Percentiles rank a stretch among this genome's conserved stretches.
phyloP scores from a whole-genome alignment of 2,888 invertebrate genomes.

The Exephanes ischioxanthus region DNA sequence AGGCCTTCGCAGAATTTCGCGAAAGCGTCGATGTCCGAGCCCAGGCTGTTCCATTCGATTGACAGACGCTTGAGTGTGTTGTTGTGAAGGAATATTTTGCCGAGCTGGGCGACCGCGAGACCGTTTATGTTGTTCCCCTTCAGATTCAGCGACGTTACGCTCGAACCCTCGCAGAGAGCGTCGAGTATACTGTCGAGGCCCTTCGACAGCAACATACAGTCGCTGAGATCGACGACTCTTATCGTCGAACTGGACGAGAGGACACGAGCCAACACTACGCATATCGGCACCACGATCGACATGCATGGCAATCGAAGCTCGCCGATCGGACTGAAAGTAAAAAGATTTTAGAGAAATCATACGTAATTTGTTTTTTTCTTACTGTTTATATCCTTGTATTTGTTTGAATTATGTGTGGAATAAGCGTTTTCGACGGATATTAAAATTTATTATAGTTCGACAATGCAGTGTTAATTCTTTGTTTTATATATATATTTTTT shows the following conservation, averaged over 20 bases:
- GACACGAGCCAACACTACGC: conserved; percentile 82
- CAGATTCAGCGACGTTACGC: conserved; percentile 80
- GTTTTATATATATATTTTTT: too few relatives aligned
- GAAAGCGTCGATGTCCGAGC: conserved; percentile 79
- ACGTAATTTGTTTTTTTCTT: background rate
- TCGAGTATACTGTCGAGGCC: conserved; percentile 80
- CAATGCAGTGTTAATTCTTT: background rate
- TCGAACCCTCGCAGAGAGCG: conserved; percentile 80
- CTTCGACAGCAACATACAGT: conserved; percentile 83
- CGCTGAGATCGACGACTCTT: conserved; percentile 80
- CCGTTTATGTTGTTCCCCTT: conserved; percentile 83
- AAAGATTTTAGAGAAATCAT: conserved; percentile 3
- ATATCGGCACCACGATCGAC: conserved; percentile 79
- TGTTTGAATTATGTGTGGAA: background rate
- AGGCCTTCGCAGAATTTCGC: conserved; percentile 81
- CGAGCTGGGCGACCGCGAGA: conserved; percentile 78
- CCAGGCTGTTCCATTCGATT: conserved; percentile 84
- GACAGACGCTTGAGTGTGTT: conserved; percentile 78
- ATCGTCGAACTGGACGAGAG: conserved; percentile 81
- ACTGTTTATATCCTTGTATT: background rate
- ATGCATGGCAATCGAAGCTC: conserved; percentile 76
- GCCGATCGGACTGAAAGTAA: conserved; percentile 76
- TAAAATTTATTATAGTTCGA: background rate
- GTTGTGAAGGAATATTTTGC: conserved; percentile 80
- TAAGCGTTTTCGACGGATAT: background rate